phyloP scores from a whole-genome alignment of 2,888 invertebrate species.

The Rhagonycha fulva region DNA sequence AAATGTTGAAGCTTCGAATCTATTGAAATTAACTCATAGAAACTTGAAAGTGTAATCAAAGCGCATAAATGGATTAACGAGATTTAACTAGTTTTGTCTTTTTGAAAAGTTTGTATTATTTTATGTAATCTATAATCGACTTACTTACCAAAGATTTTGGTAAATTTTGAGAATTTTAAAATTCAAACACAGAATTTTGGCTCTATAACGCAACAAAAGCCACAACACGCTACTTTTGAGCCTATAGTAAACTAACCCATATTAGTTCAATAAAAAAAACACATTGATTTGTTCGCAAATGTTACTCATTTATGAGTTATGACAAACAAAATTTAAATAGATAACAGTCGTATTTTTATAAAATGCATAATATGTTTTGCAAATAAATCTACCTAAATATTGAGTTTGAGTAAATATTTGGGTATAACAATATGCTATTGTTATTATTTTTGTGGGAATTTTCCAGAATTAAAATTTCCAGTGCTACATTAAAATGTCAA shows the following conservation, averaged over 20 bases:
- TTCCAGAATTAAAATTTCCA: background rate
- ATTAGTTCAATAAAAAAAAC: background rate
- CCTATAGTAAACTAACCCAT: no score
- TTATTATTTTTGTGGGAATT: background rate
- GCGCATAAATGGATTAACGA: no score
- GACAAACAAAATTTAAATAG: background rate
- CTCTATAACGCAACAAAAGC: background rate
- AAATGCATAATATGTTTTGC: background rate
- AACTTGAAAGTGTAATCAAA: no score
- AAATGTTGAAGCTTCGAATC: no score
- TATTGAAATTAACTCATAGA: no score
- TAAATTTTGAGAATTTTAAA: background rate
- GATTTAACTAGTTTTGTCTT: no score
- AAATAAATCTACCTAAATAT: background rate
- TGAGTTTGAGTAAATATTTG: background rate
- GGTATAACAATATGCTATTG: background rate
- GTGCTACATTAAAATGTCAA: background rate
- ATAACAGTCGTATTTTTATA: background rate
- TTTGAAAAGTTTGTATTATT: no score
- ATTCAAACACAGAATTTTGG: background rate
- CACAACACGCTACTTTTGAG: background rate
- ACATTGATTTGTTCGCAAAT: background rate
- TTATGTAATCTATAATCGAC: background rate
- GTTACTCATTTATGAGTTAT: background rate
- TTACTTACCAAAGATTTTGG: background rate